Evolutionary conservation across 2,888 invertebrate species (phyloP).

Genomic region (Iselma pallidipennis): DNA sequence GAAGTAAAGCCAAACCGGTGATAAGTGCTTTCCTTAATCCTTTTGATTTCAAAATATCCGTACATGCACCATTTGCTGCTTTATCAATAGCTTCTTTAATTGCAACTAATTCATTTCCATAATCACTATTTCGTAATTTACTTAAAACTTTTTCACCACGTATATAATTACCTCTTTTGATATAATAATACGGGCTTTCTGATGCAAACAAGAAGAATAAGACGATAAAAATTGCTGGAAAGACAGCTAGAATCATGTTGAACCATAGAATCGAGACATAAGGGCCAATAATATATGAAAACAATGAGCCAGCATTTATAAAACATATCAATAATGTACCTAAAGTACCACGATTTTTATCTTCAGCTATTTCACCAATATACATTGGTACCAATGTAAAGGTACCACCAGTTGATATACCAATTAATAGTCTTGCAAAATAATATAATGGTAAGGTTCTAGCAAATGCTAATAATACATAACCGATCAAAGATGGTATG

Average conservation of each 20-base stretch:
- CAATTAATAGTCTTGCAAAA: constrained; percentile 64
- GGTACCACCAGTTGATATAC: constrained; percentile 68
- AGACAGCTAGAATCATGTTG: constrained; percentile 32
- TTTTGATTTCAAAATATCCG: not conserved
- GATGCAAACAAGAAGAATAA: constrained; percentile 34
- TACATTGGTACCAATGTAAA: constrained; percentile 82
- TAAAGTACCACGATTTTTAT: constrained; percentile 68
- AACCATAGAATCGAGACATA: constrained; percentile 29
- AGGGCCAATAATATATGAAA: constrained; percentile 36
- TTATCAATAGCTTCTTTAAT: constrained; percentile 9
- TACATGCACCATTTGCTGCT: not conserved
- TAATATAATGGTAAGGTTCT: constrained; percentile 46
- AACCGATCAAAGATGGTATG: constrained; percentile 62
- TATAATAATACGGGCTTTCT: constrained; percentile 39
- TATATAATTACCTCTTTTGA: too few species aligned
- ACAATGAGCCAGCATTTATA: constrained; percentile 14
- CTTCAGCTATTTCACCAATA: constrained; percentile 82
- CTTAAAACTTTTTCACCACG: constrained; percentile 64
- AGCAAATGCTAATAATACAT: constrained; percentile 32
- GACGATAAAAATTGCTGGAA: constrained; percentile 34
- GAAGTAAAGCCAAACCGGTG: constrained; percentile 43
- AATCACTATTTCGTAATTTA: constrained; percentile 20
- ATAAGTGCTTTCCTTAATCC: not conserved
- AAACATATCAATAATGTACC: not conserved
- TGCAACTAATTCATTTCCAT: constrained; percentile 10